These are phyloP conservation scores for Pandemis corylana DNA, from an alignment of 2,888 invertebrate genomes.

Conservation along the genomic window DNA sequence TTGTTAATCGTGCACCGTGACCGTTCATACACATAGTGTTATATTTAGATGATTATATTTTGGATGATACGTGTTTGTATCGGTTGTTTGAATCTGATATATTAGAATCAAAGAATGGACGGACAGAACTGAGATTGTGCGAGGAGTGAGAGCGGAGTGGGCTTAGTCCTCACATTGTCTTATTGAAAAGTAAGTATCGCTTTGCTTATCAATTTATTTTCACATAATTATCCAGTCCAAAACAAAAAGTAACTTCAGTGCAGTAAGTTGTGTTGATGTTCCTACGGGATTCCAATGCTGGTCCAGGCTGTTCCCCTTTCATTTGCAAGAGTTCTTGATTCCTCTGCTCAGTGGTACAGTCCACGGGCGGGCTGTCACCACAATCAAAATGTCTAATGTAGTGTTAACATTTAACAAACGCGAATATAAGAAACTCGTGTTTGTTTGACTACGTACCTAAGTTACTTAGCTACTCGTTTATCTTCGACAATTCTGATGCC, in stretches of 20 bases:
- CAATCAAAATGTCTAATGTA: neutral
- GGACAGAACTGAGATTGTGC: constrained; percentile 26
- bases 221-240: neutral
- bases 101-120: constrained; percentile 7
- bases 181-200: constrained; percentile 29
- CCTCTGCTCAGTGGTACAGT: neutral
- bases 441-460: too few relatives aligned
- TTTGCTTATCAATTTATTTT: neutral
- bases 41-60: constrained; percentile 57
- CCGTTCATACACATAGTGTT: constrained; percentile 50
- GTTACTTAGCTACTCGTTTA: too few relatives aligned
- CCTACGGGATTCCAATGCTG: neutral
- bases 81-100: constrained; percentile 41
- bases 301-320: neutral
- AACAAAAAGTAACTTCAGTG: neutral
- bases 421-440: too few relatives aligned
- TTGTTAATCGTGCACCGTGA: constrained; percentile 46
- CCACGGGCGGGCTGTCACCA: neutral
- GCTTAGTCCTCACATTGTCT: constrained; percentile 7
- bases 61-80: constrained; percentile 59
- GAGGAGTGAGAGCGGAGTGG: constrained; percentile 14
- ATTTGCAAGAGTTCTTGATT: neutral
- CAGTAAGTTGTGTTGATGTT: neutral
- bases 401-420: neutral
- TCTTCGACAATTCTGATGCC: neutral